phyloP scores from a whole-genome alignment of 37 sponge, comb jelly and placozoan species.

The Geodia barretti region DNA sequence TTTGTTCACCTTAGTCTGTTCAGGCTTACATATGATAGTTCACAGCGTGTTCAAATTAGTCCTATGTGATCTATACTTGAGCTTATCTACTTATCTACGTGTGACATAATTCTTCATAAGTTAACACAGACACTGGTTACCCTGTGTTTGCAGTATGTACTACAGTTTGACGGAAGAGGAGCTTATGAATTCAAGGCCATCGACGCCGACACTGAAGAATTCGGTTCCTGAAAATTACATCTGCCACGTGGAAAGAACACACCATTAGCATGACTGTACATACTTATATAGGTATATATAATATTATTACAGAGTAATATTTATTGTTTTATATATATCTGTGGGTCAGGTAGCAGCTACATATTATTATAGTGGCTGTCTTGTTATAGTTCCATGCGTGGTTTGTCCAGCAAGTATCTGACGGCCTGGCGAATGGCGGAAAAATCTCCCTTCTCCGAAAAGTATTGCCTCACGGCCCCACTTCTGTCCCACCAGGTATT shows the following conservation, averaged over 20 bases:
- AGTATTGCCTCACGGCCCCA: constrained; percentile 73
- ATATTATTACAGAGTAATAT: too few relatives aligned
- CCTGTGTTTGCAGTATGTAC: constrained; percentile 68
- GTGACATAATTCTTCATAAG: too few relatives aligned
- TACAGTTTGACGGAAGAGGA: constrained; percentile 95
- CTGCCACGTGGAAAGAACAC: not conserved
- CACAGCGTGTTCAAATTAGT: not conserved
- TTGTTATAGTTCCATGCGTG: not conserved
- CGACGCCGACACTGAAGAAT: constrained; percentile 86
- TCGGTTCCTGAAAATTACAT: constrained; percentile 72
- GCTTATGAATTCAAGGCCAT: constrained; percentile 85
- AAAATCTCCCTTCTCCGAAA: constrained; percentile 27
- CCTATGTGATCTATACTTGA: not conserved
- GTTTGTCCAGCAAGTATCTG: constrained; percentile 22
- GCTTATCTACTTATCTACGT: not conserved
- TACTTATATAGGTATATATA: too few relatives aligned
- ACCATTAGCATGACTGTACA: not conserved
- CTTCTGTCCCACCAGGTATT: constrained; percentile 70
- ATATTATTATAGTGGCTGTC: too few relatives aligned
- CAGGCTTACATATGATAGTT: too few relatives aligned
- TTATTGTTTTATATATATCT: too few relatives aligned
- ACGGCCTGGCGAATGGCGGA: constrained; percentile 25
- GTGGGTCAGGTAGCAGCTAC: too few relatives aligned
- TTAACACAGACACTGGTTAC: too few relatives aligned
- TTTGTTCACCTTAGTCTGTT: too few relatives aligned